Conservation (phyloP, 2,113 vertebrate species). For the Psephotus haematonotus region DNA sequence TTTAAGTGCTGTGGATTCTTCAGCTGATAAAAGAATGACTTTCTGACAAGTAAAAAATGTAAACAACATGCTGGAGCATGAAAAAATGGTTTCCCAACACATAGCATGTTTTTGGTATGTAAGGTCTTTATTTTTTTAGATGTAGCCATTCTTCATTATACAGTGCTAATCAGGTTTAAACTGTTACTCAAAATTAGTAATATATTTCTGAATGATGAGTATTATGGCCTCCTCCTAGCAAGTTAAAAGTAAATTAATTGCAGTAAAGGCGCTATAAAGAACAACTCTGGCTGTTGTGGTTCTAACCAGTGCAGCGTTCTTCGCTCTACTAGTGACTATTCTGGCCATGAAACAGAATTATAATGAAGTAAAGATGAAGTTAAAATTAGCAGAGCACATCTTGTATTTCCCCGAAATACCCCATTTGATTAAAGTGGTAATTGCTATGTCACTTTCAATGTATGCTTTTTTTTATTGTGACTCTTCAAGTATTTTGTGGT, state of each 20-base stretch:
- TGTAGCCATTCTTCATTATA: conserved; percentile 66
- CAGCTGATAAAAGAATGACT: conserved; percentile 43
- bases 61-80: conserved; percentile 71
- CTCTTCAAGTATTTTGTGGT: conserved; percentile 67
- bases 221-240: not conserved
- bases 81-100: conserved; percentile 60
- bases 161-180: conserved; percentile 53
- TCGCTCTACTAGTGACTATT: not conserved
- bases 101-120: conserved; percentile 75
- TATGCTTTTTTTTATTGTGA: conserved; percentile 28
- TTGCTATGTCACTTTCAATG: conserved; percentile 62
- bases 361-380: conserved; percentile 9
- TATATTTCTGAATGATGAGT: conserved; percentile 16
- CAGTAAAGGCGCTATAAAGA: conserved; percentile 10
- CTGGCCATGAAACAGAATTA: conserved; percentile 37
- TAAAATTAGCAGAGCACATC: conserved; percentile 46
- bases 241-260: conserved; percentile 8
- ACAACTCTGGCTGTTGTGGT: not conserved
- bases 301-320: conserved; percentile 16
- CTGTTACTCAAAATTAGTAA: conserved; percentile 16
- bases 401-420: conserved; percentile 36
- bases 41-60: conserved; percentile 41
- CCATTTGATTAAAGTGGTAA: conserved; percentile 57
- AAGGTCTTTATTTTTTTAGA: conserved; percentile 62
- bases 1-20: conserved; percentile 58